Conservation (phyloP, 2,888 invertebrate genomes). For the Taenaris catops region DNA sequence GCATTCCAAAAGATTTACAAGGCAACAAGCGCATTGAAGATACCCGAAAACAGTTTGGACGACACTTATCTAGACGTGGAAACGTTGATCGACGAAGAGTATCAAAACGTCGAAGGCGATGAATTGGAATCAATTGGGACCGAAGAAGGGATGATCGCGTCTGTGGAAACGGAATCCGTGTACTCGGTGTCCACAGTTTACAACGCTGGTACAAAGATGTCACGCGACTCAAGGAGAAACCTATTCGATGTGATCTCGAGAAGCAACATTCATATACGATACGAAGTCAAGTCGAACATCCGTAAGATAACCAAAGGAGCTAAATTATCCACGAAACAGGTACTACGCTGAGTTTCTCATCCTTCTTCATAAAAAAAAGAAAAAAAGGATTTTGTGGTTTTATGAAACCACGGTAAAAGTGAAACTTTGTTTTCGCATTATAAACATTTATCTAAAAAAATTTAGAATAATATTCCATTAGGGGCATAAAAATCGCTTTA, state of each 20-base stretch:
- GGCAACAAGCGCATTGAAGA: slow-evolving; percentile 41
- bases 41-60: slow-evolving; percentile 51
- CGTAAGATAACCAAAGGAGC: slow-evolving; percentile 68
- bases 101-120: slow-evolving; percentile 63
- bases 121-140: slow-evolving; percentile 61
- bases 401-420: no score
- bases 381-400: no score
- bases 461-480: no score
- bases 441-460: no score
- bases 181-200: slow-evolving; percentile 66
- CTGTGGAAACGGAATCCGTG: slow-evolving; percentile 62
- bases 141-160: slow-evolving; percentile 59
- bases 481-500: no score
- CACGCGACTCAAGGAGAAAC: slow-evolving; percentile 60
- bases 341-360: no score
- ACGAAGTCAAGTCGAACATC: slow-evolving; percentile 61
- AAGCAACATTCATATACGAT: slow-evolving; percentile 56
- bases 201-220: slow-evolving; percentile 48
- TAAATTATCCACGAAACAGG: slow-evolving; percentile 71
- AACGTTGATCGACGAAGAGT: slow-evolving; percentile 67
- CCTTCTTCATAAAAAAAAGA: no score
- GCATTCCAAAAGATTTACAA: slow-evolving; percentile 74
- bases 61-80: slow-evolving; percentile 62
- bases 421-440: no score
- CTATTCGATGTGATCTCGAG: slow-evolving; percentile 66